Evolutionary conservation across 2,113 vertebrate species (phyloP), one percentile per base, ranked within the genome.

Genomic region (Chionomys nivalis): DNA sequence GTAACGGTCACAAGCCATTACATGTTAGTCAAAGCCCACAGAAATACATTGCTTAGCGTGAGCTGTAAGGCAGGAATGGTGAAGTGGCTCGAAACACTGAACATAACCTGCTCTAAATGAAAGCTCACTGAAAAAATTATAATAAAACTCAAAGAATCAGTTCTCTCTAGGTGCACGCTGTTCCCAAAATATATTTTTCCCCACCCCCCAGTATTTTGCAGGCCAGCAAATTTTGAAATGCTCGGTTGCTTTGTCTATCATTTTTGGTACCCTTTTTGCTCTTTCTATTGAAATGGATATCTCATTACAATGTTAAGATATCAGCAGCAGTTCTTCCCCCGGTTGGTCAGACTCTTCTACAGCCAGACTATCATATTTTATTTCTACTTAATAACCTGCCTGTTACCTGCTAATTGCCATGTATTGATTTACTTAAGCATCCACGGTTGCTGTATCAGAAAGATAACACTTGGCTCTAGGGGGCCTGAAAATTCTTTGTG

Each of bases 391-490:
- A 98, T 98, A 96, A 82, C 94, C 70, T 36, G 77, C 88, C 90
- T 49, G 65, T 98, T 97, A 95, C 97, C 93, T 97, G 93, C 93
- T 98, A 98, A 98, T 98, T 98, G 97, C 85, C 83, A 39, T 93
- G 85, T 96, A 97, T 98, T 96, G 97, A 98, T 98, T 98, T 97
- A 96, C 92, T 97, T 96, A 96, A 98, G 82, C 91, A 92, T 87
- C 58, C 92, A n/a, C 0, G 0, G 97, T 97, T 98, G 90, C 97
- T 98, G 98, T 96, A 82, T 61, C 94, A 96, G 97, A 98, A 98
- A 98, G 98, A 98, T 98, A 98, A 98, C 85, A 21, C 85, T 89
- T 72, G 96, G 97, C 33, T 95, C 94, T 87, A 95, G 98, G 97
- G 98, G 92, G 91, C 96, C 65, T 91, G 76, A 82, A 98, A 98